A percentile compares a stretch with the other conserved stretches of the same genome.
Evolutionary conservation across 1,140 invertebrate species (phyloP).

Genomic region (Chrysomallon squamiferum): DNA sequence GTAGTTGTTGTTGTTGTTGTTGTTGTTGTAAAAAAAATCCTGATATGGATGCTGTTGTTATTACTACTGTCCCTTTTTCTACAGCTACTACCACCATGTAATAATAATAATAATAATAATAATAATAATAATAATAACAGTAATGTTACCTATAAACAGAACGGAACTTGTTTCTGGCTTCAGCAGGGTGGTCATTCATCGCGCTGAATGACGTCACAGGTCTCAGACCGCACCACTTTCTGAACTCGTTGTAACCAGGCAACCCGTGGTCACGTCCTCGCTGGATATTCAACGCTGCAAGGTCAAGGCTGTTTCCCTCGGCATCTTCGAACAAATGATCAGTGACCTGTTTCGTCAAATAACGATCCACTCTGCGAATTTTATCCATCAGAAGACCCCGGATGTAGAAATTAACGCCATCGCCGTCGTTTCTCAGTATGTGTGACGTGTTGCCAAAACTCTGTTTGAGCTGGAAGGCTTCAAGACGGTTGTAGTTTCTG

Average conservation of each 20-base stretch:
- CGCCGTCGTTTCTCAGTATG: slow-evolving; percentile 7
- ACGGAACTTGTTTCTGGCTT: slow-evolving; percentile 5
- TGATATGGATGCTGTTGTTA: background rate
- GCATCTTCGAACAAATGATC: slow-evolving; percentile 79
- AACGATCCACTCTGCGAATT: slow-evolving; percentile 68
- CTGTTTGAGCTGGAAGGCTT: background rate
- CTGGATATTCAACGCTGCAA: slow-evolving; percentile 64
- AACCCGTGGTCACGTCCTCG: slow-evolving; percentile 85
- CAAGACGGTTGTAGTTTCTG: background rate
- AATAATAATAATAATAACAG: no score
- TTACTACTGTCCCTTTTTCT: background rate
- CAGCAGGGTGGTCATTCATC: background rate
- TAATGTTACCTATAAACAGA: slow-evolving; percentile 11
- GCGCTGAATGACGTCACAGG: background rate
- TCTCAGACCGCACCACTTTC: slow-evolving; percentile 22
- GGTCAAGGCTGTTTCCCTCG: slow-evolving; percentile 12
- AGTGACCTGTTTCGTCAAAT: slow-evolving; percentile 89
- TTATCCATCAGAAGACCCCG: slow-evolving; percentile 5
- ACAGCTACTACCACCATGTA: background rate
- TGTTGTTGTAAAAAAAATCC: background rate
- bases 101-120: no score
- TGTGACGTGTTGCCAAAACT: slow-evolving; percentile 18
- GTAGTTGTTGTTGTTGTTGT: background rate
- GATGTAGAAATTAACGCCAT: slow-evolving; percentile 15
- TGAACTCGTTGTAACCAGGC: slow-evolving; percentile 57